phyloP scores from a whole-genome alignment of 1,140 invertebrate species.

The Neodiprion pinetum region DNA sequence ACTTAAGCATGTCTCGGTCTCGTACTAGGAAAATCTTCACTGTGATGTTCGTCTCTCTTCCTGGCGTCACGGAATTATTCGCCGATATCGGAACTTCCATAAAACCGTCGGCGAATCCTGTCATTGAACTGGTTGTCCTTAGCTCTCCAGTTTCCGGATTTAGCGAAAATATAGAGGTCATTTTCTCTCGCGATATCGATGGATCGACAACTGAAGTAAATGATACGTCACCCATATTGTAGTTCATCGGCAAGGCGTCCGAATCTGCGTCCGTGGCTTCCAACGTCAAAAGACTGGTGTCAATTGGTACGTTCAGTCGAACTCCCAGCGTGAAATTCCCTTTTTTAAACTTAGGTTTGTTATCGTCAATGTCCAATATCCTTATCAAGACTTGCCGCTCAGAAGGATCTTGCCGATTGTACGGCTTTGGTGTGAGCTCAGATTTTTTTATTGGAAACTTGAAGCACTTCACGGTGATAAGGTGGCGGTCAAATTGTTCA shows the following conservation, averaged over 20 bases:
- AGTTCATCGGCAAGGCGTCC: constrained; percentile 69
- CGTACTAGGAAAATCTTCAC: constrained; percentile 76
- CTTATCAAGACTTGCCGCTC: constrained; percentile 73
- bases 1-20: constrained; percentile 77
- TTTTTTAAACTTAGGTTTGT: constrained; percentile 72
- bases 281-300: constrained; percentile 72
- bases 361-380: constrained; percentile 78
- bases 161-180: constrained; percentile 64
- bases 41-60: constrained; percentile 62
- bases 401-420: constrained; percentile 73
- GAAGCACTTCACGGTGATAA: constrained; percentile 76
- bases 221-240: constrained; percentile 69
- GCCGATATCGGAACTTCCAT: constrained; percentile 66
- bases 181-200: constrained; percentile 57
- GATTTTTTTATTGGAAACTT: constrained; percentile 62
- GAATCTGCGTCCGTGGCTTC: constrained; percentile 74
- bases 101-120: constrained; percentile 77
- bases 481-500: constrained; percentile 66
- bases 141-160: constrained; percentile 73
- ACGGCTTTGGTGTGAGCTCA: constrained; percentile 62
- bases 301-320: constrained; percentile 76
- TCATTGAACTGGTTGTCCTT: constrained; percentile 72
- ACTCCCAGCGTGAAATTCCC: constrained; percentile 76
- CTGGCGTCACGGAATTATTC: constrained; percentile 65
- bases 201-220: constrained; percentile 71